phyloP scores from a whole-genome alignment of 2,888 invertebrate species.

The Agrotis ipsilon region DNA sequence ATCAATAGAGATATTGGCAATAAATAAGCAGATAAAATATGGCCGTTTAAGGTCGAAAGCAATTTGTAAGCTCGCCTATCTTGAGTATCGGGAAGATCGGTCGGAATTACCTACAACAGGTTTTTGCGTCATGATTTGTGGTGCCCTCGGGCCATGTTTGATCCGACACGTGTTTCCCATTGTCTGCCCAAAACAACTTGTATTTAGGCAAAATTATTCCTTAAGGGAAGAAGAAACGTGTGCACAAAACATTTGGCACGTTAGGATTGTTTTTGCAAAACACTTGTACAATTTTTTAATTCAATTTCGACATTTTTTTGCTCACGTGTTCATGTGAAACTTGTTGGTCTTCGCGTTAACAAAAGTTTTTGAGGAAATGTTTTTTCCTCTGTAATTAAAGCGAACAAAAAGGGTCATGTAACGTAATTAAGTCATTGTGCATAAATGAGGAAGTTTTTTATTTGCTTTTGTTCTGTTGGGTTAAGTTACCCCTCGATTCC shows the following conservation, averaged over 20 bases:
- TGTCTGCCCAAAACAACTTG: constrained; percentile 83
- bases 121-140: constrained; percentile 89
- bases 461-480: constrained; percentile 1
- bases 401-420: constrained; percentile 20
- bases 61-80: constrained; percentile 87
- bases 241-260: constrained; percentile 50
- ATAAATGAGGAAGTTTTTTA: constrained; percentile 3
- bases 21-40: constrained; percentile 88
- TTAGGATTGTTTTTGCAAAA: constrained; percentile 44
- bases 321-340: constrained; percentile 13
- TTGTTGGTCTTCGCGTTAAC: constrained; percentile 27
- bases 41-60: constrained; percentile 86
- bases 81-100: constrained; percentile 84
- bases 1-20: constrained; percentile 78
- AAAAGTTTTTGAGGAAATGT: constrained; percentile 25
- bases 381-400: constrained; percentile 10
- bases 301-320: background rate
- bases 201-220: constrained; percentile 84
- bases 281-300: constrained; percentile 17
- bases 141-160: constrained; percentile 86
- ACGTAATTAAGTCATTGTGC: constrained; percentile 29
- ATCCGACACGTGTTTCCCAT: constrained; percentile 85
- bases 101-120: constrained; percentile 88
- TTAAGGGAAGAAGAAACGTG: constrained; percentile 67
- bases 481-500: background rate